These are phyloP conservation scores for Campodea augens DNA, from an alignment of 1,140 invertebrate genomes.

Conservation along the genomic window DNA sequence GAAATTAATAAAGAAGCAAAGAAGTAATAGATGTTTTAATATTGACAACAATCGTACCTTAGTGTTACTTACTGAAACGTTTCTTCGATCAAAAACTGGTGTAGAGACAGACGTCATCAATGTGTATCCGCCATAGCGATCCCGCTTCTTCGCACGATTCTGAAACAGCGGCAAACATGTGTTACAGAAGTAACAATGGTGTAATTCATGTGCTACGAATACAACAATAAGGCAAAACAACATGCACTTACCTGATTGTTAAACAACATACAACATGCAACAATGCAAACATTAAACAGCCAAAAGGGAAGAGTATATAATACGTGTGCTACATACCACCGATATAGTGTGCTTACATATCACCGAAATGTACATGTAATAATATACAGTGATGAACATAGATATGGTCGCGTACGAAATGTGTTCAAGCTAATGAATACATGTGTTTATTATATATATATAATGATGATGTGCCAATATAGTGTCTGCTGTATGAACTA, in stretches of 20 bases:
- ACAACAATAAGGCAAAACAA: neutral
- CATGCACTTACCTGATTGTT: neutral
- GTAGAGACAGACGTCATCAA: slow-evolving; percentile 78
- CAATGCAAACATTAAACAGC: too few species aligned
- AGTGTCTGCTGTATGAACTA: too few species aligned
- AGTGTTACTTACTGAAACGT: slow-evolving; percentile 51
- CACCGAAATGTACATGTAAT: too few species aligned
- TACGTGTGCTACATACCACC: too few species aligned
- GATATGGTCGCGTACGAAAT: too few species aligned
- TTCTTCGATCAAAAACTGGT: slow-evolving; percentile 78
- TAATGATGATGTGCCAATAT: too few species aligned
- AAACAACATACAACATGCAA: slow-evolving; percentile 4
- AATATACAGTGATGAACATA: too few species aligned
- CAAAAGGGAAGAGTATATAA: too few species aligned
- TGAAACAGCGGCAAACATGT: neutral
- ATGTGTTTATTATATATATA: too few species aligned
- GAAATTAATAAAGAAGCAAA: slow-evolving; percentile 3
- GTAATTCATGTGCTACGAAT: slow-evolving; percentile 7
- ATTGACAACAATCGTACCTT: slow-evolving; percentile 1
- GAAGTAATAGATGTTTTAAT: neutral
- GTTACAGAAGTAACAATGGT: neutral
- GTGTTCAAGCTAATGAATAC: too few species aligned
- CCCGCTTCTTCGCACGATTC: neutral
- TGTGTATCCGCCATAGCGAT: slow-evolving; percentile 36
- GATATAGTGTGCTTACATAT: too few species aligned